These are phyloP conservation scores for Acropternis orthonyx DNA, from an alignment of 2,797 vertebrate genomes.

Conservation along the genomic window DNA sequence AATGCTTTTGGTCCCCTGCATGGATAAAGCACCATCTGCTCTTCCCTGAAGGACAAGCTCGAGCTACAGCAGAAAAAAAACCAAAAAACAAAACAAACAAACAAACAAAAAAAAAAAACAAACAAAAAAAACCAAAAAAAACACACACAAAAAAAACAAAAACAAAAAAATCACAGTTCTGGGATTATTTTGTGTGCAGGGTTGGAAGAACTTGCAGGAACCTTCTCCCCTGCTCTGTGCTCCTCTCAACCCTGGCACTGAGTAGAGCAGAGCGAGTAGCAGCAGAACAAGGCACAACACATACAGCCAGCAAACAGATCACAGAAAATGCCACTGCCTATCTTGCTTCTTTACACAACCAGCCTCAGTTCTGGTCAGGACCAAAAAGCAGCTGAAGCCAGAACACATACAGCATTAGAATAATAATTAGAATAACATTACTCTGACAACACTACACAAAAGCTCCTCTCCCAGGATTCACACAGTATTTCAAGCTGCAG, in stretches of 20 bases:
- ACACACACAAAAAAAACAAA: too few species aligned
- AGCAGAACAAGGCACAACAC: neutral
- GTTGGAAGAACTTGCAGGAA: neutral
- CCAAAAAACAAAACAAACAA: too few species aligned
- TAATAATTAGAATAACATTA: neutral
- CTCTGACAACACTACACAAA: neutral
- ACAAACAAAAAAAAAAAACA: too few species aligned
- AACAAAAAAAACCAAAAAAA: too few species aligned
- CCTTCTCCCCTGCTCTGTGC: neutral
- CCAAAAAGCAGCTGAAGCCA: neutral
- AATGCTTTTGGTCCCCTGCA: neutral
- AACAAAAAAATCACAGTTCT: neutral
- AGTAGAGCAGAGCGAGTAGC: accelerated
- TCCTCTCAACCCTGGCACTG: accelerated
- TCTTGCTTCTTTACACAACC: neutral
- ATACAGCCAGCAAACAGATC: neutral
- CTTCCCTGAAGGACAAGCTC: neutral
- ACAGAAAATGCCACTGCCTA: neutral
- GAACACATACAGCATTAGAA: neutral
- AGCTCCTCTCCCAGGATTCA: neutral
- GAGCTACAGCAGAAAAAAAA: neutral
- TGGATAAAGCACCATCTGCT: accelerated
- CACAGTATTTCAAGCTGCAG: neutral
- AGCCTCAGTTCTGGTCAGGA: neutral
- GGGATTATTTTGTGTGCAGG: neutral